phyloP scores from a whole-genome alignment of 2,888 invertebrate genomes.

The Laspeyria flexula region DNA sequence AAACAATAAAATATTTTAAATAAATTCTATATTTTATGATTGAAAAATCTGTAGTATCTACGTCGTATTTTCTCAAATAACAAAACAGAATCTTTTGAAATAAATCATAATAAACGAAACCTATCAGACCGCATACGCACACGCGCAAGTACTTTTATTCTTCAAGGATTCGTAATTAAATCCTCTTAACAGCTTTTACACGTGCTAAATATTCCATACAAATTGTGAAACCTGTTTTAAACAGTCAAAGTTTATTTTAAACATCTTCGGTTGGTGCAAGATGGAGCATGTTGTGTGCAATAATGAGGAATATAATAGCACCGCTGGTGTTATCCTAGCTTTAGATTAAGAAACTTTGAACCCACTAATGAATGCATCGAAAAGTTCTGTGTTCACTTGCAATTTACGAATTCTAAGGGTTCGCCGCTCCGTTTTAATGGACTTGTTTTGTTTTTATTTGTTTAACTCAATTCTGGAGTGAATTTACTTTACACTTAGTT shows the following conservation, averaged over 20 bases:
- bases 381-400: conserved; percentile 70
- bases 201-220: conserved; percentile 9
- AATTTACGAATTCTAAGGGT: conserved; percentile 60
- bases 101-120: neutral
- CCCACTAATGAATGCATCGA: conserved; percentile 74
- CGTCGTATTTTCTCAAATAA: too few relatives aligned
- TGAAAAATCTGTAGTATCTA: too few relatives aligned
- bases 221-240: conserved; percentile 11
- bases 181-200: conserved; percentile 10
- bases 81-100: neutral
- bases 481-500: conserved; percentile 3
- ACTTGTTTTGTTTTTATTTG: conserved; percentile 30
- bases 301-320: conserved; percentile 46
- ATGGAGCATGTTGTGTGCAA: conserved; percentile 34
- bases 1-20: too few relatives aligned
- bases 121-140: neutral
- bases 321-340: conserved; percentile 60
- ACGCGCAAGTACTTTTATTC: neutral
- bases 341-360: conserved; percentile 69
- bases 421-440: conserved; percentile 43
- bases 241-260: conserved; percentile 35
- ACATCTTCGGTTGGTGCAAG: conserved; percentile 34
- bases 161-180: conserved; percentile 11
- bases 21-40: too few relatives aligned
- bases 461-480: conserved; percentile 14